Percentiles rank a stretch among this genome's conserved stretches.
Conservation (phyloP, 92 coral and sea anemone species). For the Zoanthus sansibaricus region DNA sequence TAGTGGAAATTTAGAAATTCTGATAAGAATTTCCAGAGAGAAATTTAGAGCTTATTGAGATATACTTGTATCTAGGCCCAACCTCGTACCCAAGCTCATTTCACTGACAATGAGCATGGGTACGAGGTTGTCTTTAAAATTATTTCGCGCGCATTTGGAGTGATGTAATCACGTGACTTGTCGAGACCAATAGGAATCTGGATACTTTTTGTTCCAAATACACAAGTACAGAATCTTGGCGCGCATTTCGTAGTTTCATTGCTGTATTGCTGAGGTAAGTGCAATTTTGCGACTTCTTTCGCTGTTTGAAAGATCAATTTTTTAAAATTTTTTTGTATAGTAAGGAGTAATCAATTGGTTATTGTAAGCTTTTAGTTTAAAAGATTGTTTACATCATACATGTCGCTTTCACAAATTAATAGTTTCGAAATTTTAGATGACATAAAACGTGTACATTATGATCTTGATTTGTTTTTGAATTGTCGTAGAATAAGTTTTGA, state of each 20-base stretch:
- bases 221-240: constrained; percentile 66
- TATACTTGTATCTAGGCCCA: no score
- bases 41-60: no score
- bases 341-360: not conserved
- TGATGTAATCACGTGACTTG: constrained; percentile 31
- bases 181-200: constrained; percentile 5
- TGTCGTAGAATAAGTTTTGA: no score
- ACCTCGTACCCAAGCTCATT: no score
- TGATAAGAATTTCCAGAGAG: no score
- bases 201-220: not conserved
- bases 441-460: no score
- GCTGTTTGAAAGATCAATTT: not conserved
- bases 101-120: no score
- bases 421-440: no score
- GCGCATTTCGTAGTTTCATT: constrained; percentile 74
- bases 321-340: not conserved
- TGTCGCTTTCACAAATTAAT: no score
- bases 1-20: no score
- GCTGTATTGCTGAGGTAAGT: not conserved
- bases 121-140: no score
- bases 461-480: no score
- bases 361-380: not conserved
- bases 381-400: not conserved
- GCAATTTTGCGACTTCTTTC: not conserved
- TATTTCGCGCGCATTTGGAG: constrained; percentile 6